Conservation (phyloP, 2,888 invertebrate species). For the Cremastinae sp. region DNA sequence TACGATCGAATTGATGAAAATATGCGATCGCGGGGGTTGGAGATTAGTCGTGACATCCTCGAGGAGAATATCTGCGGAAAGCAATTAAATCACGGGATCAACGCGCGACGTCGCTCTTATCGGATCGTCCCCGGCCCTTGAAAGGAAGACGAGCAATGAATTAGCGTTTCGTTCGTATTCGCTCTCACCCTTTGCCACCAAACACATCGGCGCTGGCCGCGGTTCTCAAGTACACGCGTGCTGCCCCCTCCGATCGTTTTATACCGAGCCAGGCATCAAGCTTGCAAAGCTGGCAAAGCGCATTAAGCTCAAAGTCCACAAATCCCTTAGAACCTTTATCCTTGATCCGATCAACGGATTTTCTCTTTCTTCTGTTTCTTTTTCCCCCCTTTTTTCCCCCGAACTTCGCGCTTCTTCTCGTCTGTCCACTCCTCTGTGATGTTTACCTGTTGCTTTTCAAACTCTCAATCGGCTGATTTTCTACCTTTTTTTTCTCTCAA, state of each 20-base stretch:
- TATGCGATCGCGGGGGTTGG: no score
- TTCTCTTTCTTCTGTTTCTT: constrained; percentile 69
- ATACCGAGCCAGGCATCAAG: constrained; percentile 28
- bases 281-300: constrained; percentile 36
- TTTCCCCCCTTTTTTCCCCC: no score
- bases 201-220: not conserved
- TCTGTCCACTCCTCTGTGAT: constrained; percentile 51
- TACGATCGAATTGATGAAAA: not conserved
- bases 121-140: constrained; percentile 20
- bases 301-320: constrained; percentile 45
- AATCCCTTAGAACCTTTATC: constrained; percentile 66
- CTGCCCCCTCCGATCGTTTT: no score
- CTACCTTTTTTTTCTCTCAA: constrained; percentile 1
- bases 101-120: constrained; percentile 15
- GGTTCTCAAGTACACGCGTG: constrained; percentile 20
- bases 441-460: constrained; percentile 76
- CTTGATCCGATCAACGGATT: constrained; percentile 76
- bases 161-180: constrained; percentile 15
- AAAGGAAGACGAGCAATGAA: constrained; percentile 34
- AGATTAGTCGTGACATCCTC: not conserved
- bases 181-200: not conserved
- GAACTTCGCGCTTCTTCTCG: constrained; percentile 64
- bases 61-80: not conserved
- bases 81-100: constrained; percentile 33
- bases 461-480: constrained; percentile 64